phyloP scores from a whole-genome alignment of 2,113 vertebrate species.

The Leucoraja erinaceus region DNA sequence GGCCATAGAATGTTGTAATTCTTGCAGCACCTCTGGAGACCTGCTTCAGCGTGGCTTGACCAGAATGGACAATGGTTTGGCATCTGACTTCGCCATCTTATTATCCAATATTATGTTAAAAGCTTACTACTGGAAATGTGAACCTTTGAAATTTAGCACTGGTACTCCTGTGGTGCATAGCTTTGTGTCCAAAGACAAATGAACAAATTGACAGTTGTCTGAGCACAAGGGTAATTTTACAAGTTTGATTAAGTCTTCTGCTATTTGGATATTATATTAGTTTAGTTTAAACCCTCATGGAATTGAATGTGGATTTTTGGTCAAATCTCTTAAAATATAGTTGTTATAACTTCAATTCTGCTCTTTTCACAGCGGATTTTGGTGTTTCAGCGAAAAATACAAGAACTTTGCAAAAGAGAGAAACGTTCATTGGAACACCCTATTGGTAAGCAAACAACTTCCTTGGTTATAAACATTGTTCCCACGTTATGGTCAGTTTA shows the following conservation, averaged over 20 bases:
- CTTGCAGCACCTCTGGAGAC: no score
- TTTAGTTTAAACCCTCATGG: background rate
- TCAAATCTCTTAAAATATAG: background rate
- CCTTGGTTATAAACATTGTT: background rate
- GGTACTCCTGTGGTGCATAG: background rate
- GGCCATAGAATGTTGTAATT: no score
- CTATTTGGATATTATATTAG: background rate
- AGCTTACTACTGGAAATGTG: background rate
- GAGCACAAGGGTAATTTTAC: background rate
- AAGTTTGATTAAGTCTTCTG: background rate
- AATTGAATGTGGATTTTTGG: background rate
- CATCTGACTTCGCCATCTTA: background rate
- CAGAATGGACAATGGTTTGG: background rate
- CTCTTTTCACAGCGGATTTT: constrained; percentile 76
- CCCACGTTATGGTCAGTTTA: background rate
- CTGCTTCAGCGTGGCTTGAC: no score
- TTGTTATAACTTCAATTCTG: background rate
- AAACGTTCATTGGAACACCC: constrained; percentile 91
- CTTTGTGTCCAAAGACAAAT: background rate
- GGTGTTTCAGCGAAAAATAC: constrained; percentile 92
- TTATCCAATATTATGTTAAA: background rate
- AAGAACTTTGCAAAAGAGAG: constrained; percentile 86
- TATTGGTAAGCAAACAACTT: constrained; percentile 74
- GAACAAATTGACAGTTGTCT: background rate
- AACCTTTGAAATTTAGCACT: background rate